Evolutionary conservation across 2,113 vertebrate genomes (phyloP).

Genomic region (Oryctolagus cuniculus): mOryCun1.1 NC_091436.1:71350001-71350500

Average conservation of each 20-base stretch:
- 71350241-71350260: neutral
- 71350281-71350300: constrained; percentile 50
- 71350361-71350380: neutral
- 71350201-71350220: neutral
- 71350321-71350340: constrained; percentile 51
- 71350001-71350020: neutral
- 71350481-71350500: constrained; percentile 79
- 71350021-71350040: neutral
- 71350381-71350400: constrained; percentile 59
- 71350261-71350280: constrained; percentile 56
- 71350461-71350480: constrained; percentile 80
- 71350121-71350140: constrained; percentile 51
- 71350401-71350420: constrained; percentile 65
- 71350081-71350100: neutral
- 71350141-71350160: neutral
- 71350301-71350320: constrained; percentile 59
- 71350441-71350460: constrained; percentile 81
- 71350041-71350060: constrained; percentile 44
- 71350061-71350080: constrained; percentile 6
- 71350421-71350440: constrained; percentile 72
- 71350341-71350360: constrained; percentile 23
- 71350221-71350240: constrained; percentile 10
- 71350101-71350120: neutral
- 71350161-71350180: constrained; percentile 24
- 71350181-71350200: neutral